These are phyloP conservation scores for Xenops minutus DNA, from an alignment of 2,797 vertebrate genomes.

Conservation along the genomic window DNA sequence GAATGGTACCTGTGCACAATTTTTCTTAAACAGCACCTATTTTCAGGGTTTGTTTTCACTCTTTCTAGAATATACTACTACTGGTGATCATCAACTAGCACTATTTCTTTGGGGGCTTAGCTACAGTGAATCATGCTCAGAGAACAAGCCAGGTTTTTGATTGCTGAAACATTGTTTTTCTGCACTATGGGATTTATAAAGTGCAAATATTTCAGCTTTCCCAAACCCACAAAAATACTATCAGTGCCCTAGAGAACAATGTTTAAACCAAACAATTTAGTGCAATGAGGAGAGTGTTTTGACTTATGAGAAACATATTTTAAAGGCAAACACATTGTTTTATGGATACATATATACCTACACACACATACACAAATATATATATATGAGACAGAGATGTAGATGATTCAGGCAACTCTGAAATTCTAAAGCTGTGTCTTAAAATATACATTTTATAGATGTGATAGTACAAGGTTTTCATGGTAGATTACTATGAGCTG, in stretches of 20 bases:
- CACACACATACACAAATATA: fast-evolving
- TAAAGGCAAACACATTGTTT: neutral
- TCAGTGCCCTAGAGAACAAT: neutral
- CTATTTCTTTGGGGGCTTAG: neutral
- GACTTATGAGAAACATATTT: neutral
- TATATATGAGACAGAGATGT: neutral
- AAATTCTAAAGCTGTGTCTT: neutral
- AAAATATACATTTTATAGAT: neutral
- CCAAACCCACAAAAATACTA: constrained; percentile 4
- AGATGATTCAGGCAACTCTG: neutral
- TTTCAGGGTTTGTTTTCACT: neutral
- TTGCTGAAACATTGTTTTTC: neutral
- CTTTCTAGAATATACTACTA: neutral
- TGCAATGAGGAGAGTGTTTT: neutral
- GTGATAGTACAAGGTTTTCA: neutral
- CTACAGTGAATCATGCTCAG: neutral
- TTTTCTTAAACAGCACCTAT: neutral
- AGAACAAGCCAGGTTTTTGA: neutral
- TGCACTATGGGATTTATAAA: neutral
- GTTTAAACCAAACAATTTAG: neutral
- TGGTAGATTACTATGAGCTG: neutral
- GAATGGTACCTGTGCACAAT: neutral
- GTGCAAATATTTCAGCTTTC: neutral
- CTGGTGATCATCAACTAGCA: neutral
- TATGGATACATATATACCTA: neutral